These are phyloP conservation scores for Mythimna impura DNA, from an alignment of 2,888 invertebrate genomes.

Conservation along the genomic window DNA sequence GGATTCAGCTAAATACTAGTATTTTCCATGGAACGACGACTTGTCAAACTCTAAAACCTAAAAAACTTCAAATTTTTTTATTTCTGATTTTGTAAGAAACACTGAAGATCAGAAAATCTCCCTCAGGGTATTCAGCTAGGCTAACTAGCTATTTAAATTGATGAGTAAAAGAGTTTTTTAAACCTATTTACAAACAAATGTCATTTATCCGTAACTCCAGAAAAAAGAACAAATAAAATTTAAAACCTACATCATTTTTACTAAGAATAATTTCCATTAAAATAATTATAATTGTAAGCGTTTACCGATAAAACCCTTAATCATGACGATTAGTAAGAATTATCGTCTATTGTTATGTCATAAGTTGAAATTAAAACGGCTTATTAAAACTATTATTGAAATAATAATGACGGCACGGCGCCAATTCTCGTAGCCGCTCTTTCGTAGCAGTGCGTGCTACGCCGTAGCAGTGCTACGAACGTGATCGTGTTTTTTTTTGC, in stretches of 20 bases:
- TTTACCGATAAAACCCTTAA: constrained; percentile 23
- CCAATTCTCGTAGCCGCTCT: background rate
- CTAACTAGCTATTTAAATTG: no score
- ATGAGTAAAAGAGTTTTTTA: no score
- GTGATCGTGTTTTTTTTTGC: no score
- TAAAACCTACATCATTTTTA: background rate
- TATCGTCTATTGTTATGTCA: constrained; percentile 23
- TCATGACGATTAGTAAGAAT: background rate
- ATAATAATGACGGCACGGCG: background rate
- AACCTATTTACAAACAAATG: no score
- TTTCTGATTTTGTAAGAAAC: no score
- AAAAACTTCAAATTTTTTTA: no score
- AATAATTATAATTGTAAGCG: background rate
- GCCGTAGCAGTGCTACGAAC: constrained; percentile 45
- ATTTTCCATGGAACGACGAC: no score
- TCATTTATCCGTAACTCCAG: no score
- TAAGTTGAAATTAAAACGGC: background rate
- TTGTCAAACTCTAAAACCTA: no score
- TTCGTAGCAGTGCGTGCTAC: constrained; percentile 32
- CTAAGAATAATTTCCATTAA: background rate
- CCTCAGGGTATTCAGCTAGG: no score
- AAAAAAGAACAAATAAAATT: background rate
- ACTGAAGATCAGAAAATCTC: no score
- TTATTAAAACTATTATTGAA: background rate
- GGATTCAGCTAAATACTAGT: no score